Conservation (phyloP, 2,888 invertebrate species). For the Tridacna gigas region DNA sequence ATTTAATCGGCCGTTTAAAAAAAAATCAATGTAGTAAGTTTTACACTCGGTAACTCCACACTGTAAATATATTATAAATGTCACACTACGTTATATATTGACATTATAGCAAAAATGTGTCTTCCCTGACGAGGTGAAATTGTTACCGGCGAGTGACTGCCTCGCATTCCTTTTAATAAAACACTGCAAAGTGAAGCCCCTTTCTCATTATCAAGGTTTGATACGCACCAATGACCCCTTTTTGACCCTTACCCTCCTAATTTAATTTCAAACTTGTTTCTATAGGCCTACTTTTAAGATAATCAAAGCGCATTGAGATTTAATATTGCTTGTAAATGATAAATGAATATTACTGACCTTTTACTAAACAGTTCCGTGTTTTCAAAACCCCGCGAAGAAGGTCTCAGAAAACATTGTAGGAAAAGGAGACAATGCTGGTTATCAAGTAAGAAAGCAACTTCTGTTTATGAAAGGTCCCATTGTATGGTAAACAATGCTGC, state of each 20-base stretch:
- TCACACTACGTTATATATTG: not conserved
- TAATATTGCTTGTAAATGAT: no score
- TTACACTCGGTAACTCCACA: constrained; percentile 4
- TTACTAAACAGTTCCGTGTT: not conserved
- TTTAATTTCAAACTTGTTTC: not conserved
- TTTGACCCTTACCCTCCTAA: not conserved
- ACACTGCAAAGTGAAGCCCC: constrained; percentile 2
- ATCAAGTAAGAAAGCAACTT: not conserved
- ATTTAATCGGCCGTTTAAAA: no score
- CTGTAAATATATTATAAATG: not conserved
- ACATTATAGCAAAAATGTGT: not conserved
- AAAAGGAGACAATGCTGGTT: constrained; percentile 10
- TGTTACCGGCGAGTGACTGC: constrained; percentile 4
- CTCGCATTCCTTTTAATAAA: constrained; percentile 17
- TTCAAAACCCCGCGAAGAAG: not conserved
- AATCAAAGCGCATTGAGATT: no score
- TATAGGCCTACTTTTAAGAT: no score
- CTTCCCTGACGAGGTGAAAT: constrained; percentile 12
- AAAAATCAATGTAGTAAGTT: constrained; percentile 13
- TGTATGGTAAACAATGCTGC: no score
- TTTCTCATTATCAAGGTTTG: constrained; percentile 24
- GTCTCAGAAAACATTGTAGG: not conserved
- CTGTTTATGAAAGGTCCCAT: no score
- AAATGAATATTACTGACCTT: no score
- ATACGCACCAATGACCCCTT: constrained; percentile 20